These are phyloP conservation scores for Plutomurus gul DNA, from an alignment of 1,140 invertebrate genomes.

Conservation along the genomic window DNA sequence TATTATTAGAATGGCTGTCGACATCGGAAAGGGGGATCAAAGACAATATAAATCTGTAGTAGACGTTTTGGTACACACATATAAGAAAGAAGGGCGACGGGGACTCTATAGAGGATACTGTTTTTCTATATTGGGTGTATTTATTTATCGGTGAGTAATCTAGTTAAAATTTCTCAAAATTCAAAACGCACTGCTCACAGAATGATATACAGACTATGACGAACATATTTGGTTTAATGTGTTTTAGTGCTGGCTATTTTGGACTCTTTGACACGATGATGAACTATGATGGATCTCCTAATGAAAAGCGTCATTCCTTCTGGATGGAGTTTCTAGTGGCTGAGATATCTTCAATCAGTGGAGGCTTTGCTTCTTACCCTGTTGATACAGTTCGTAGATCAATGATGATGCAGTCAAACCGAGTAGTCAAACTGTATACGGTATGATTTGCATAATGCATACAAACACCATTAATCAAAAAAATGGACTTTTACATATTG, in stretches of 20 bases:
- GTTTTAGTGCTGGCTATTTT: slow-evolving; percentile 41
- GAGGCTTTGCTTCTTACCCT: slow-evolving; percentile 69
- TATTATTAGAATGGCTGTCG: background rate
- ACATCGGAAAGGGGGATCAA: background rate
- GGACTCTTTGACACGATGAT: slow-evolving; percentile 39
- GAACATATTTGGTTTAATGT: background rate
- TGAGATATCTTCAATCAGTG: slow-evolving; percentile 63
- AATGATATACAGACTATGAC: too few species aligned
- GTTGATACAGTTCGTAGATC: slow-evolving; percentile 69
- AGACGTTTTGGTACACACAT: slow-evolving; percentile 1
- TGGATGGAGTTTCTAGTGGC: slow-evolving; percentile 36
- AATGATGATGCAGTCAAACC: slow-evolving; percentile 67
- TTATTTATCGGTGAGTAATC: slow-evolving; percentile 44
- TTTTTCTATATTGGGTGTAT: slow-evolving; percentile 47
- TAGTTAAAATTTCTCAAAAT: too few species aligned
- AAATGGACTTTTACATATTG: background rate
- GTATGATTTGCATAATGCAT: background rate
- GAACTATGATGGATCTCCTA: background rate
- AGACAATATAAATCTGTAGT: background rate
- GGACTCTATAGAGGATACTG: slow-evolving; percentile 45
- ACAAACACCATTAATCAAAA: background rate
- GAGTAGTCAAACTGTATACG: background rate
- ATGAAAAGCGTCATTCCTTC: background rate
- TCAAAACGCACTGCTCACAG: too few species aligned
- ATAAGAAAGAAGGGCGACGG: background rate